Conservation (phyloP, 2,113 vertebrate species). For the Sebastes schlegelii region DNA sequence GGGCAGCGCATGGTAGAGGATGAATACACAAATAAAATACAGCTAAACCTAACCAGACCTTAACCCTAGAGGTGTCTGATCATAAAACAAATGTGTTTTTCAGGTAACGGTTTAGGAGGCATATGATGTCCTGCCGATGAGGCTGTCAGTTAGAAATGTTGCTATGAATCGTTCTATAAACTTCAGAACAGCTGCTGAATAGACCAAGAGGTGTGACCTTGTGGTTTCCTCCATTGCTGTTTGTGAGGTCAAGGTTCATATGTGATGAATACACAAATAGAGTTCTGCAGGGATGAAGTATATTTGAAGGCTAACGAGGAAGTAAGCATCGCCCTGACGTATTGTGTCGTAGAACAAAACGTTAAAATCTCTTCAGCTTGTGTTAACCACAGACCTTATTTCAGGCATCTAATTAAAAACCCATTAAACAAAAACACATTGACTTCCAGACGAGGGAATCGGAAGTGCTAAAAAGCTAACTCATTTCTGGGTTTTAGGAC, state of each 20-base stretch:
- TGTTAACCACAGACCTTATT: no score
- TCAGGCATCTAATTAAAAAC: no score
- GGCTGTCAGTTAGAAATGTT: not conserved
- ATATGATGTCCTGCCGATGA: not conserved
- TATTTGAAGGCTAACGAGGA: no score
- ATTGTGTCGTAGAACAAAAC: no score
- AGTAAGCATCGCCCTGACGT: no score
- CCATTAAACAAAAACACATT: no score
- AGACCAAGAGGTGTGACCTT: not conserved
- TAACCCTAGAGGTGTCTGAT: not conserved
- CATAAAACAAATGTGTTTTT: not conserved
- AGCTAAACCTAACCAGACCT: not conserved
- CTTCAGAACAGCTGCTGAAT: not conserved
- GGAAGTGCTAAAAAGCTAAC: no score
- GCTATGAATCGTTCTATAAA: not conserved
- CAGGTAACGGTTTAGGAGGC: not conserved
- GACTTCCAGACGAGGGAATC: no score
- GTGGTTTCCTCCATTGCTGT: not conserved
- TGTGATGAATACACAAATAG: not conserved
- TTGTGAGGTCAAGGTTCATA: not conserved
- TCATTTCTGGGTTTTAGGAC: no score
- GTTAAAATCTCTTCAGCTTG: no score
- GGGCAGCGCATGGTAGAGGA: slow-evolving; percentile 24
- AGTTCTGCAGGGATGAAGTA: no score
- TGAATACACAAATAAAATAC: slow-evolving; percentile 34